Percentiles rank a stretch among this genome's conserved stretches.
Conservation (phyloP, 2,888 invertebrate species). For the Metallyticus violacea region DNA sequence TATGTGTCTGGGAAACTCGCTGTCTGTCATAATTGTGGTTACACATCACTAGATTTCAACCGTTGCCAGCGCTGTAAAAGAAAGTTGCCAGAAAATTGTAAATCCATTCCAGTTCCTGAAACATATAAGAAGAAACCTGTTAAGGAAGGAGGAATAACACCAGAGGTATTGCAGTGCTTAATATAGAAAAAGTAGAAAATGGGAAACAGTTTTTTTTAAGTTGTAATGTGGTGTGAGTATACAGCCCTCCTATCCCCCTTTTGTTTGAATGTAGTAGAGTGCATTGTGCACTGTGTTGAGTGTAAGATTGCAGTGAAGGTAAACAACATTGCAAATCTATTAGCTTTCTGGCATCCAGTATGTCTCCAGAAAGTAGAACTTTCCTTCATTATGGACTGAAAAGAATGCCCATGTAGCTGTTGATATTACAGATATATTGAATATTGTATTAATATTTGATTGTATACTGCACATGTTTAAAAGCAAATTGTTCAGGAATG, state of each 20-base stretch:
- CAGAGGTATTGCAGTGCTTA: slow-evolving; percentile 2
- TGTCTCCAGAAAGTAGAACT: too few species aligned
- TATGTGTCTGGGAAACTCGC: slow-evolving; percentile 61
- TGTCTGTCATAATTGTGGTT: slow-evolving; percentile 77
- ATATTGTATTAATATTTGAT: too few species aligned
- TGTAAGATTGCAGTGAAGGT: background rate
- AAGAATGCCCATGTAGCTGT: too few species aligned
- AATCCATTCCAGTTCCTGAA: slow-evolving; percentile 26
- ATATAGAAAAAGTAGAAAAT: slow-evolving; percentile 36
- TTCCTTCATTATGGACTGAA: too few species aligned
- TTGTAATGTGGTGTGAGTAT: background rate
- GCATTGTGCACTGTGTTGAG: background rate
- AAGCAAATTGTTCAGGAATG: too few species aligned
- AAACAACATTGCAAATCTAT: too few species aligned
- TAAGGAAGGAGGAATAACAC: background rate
- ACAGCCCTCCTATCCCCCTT: background rate
- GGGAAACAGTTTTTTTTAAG: background rate
- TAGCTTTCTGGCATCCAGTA: too few species aligned
- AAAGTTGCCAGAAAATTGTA: slow-evolving; percentile 40
- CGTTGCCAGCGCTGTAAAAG: slow-evolving; percentile 66
- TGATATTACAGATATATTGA: too few species aligned
- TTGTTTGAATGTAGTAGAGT: background rate
- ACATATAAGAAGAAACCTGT: background rate
- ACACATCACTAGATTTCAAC: slow-evolving; percentile 73
- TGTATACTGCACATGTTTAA: too few species aligned